Evolutionary conservation across 2,888 invertebrate genomes (phyloP).

Genomic region (Neria commutata): DNA sequence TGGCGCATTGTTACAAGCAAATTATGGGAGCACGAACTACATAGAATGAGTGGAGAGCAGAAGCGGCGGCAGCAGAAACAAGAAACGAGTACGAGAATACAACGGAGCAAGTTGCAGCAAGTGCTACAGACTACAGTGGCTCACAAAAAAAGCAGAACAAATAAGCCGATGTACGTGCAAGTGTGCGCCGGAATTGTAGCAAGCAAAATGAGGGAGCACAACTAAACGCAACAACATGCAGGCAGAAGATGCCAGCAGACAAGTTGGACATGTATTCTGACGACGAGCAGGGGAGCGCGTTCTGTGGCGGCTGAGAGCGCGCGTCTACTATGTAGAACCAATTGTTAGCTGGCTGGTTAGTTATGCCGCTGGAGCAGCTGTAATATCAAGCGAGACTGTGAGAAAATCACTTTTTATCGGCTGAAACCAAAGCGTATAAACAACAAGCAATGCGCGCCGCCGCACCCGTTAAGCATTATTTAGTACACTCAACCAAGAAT

Average conservation of each 20-base stretch:
- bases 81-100: background rate
- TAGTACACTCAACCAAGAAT: no score
- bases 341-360: no score
- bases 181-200: no score
- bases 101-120: background rate
- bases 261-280: background rate
- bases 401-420: background rate
- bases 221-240: background rate
- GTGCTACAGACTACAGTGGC: no score
- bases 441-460: background rate
- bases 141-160: background rate
- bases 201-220: background rate
- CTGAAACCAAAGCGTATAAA: background rate
- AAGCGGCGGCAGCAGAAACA: background rate
- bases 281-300: background rate
- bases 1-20: background rate
- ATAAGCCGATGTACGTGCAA: background rate
- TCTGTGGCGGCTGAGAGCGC: background rate
- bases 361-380: no score
- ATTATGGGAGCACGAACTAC: background rate
- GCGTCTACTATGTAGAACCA: no score
- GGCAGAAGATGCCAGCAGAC: background rate
- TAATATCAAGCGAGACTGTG: background rate
- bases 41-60: background rate
- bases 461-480: background rate